Percentiles rank a stretch among this genome's conserved stretches.
Evolutionary conservation across 2,113 vertebrate species (phyloP).

Genomic region (Rousettus leschenaultii): DNA sequence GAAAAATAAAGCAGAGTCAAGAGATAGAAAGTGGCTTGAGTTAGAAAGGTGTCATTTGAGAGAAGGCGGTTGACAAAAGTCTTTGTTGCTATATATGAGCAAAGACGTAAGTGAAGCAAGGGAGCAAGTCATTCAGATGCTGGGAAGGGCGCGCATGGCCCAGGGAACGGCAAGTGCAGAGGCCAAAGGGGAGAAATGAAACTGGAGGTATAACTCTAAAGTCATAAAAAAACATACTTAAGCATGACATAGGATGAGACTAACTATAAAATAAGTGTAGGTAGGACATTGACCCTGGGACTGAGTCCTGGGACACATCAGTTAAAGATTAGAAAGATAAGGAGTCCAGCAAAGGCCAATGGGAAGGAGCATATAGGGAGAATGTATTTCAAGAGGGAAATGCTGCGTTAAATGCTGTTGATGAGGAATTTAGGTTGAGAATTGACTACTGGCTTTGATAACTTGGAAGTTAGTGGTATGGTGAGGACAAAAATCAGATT

Average conservation of each 20-base stretch:
- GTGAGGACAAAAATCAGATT: background rate
- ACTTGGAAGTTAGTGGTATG: background rate
- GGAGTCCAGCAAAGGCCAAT: background rate
- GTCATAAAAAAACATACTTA: background rate
- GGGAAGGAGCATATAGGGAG: background rate
- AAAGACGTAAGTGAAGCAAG: background rate
- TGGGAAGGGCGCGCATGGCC: too few species aligned
- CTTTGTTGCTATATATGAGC: background rate
- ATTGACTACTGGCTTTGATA: background rate
- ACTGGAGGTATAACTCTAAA: fast-evolving
- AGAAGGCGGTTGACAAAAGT: background rate
- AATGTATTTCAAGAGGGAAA: background rate
- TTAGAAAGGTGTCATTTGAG: background rate
- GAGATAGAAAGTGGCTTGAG: background rate
- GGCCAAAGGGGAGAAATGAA: background rate
- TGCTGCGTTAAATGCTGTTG: background rate
- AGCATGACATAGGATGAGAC: background rate
- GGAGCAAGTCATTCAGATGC: background rate
- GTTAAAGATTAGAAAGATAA: background rate
- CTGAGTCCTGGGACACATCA: background rate
- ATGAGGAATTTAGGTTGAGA: background rate
- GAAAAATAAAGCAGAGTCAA: background rate
- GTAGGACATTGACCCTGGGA: background rate
- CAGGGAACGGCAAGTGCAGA: background rate
- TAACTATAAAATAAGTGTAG: too few species aligned